phyloP scores from a whole-genome alignment of 2,113 vertebrate genomes.

The Alectura lathami region DNA sequence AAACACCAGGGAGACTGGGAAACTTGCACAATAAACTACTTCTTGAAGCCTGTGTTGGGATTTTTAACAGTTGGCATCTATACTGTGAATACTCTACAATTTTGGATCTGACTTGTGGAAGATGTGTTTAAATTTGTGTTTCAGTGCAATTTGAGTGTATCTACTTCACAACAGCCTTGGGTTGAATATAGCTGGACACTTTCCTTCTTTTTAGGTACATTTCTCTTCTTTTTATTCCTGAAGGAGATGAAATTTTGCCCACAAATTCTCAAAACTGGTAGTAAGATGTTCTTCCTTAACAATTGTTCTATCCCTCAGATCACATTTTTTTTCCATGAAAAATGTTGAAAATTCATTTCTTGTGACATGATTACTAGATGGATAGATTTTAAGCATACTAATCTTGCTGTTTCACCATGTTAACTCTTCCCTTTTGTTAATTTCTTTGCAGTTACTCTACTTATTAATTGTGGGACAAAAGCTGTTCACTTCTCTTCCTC shows the following conservation, averaged over 20 bases:
- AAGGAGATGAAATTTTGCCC: background rate
- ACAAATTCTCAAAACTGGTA: background rate
- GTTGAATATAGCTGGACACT: background rate
- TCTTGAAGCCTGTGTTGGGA: background rate
- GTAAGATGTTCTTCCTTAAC: background rate
- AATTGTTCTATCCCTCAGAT: background rate
- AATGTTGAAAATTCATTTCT: background rate
- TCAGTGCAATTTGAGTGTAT: background rate
- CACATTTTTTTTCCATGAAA: background rate
- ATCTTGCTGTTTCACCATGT: background rate
- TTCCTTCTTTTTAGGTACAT: background rate
- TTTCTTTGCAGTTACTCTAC: background rate
- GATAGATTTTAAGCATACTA: background rate
- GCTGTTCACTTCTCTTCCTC: background rate
- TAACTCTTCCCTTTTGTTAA: background rate
- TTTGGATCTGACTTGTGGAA: background rate
- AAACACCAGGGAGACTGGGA: background rate
- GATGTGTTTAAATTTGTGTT: background rate
- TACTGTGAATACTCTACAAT: rapidly evolving
- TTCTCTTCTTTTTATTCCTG: background rate
- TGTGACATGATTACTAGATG: background rate
- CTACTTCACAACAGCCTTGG: background rate
- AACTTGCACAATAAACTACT: background rate
- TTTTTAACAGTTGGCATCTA: background rate
- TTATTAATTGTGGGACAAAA: background rate